Evolutionary conservation across 2,113 vertebrate species (phyloP), one percentile per base, ranked within the genome.

Genomic region (Grus americana): DNA sequence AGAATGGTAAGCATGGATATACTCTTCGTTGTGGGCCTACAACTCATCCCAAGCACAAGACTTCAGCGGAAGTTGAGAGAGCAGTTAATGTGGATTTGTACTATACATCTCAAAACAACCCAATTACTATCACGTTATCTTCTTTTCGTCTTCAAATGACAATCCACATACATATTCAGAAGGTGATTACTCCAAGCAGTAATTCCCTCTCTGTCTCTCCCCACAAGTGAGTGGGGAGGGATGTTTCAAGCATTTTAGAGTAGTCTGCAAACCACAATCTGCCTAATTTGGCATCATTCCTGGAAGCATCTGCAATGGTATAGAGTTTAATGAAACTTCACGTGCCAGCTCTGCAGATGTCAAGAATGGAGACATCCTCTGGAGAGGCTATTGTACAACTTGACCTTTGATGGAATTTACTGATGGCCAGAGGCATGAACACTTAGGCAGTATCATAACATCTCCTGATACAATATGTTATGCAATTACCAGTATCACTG

Each of bases 361-460:
- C 47, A 87, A 68, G 74, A 84, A 79, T 4, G 71, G 30, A 96
- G 70, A 57, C 46, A 79, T 61, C 74, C 81, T 75, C 66, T 72
- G 79, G 34, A 87, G 57, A 79, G 58, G 57, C 73, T 47, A 47
- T 3, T 49, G 73, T 86, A 75, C 76, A 89, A 44, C 61, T 22
- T 93, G 90, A 82, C 90, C 81, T 72, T 73, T 49, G 66, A 65
- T 54, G 85, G 95, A 93, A 95, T 75, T 46, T 29, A 18, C 58
- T 46, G 73, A 32, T 36, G 89, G 84, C 93, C 5, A 0, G 44
- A 75, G 94, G 93, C 87, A 75, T 3, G 1, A 91, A 30, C 57
- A 14, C 66, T 61, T 16, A 15, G 65, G 49, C 70, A 52, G 30
- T 40, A 90, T 75, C 89, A 9, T 7, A 70, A 11, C 78, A 93